phyloP scores from a whole-genome alignment of 2,797 vertebrate species.

The Silurus lanzhouensis region DNA sequence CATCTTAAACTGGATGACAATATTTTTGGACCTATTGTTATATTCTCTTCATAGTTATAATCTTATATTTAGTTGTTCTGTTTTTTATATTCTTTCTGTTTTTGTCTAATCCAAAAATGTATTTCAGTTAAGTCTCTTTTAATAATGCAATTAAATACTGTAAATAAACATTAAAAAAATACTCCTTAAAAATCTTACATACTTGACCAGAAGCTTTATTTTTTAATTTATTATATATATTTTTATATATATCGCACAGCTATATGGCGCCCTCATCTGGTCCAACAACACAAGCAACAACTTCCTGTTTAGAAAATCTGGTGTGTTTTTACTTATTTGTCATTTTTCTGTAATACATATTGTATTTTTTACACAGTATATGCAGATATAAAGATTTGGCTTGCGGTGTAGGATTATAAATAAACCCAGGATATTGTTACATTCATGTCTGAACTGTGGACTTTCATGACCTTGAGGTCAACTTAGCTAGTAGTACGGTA shows the following conservation, averaged over 20 bases:
- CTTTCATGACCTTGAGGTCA: neutral
- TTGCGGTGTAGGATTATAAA: neutral
- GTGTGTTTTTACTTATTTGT: neutral
- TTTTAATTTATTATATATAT: too few species aligned
- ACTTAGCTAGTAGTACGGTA: neutral
- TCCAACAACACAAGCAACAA: neutral
- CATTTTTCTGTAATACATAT: neutral
- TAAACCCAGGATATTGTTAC: neutral
- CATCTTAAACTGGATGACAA: neutral
- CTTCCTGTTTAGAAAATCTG: neutral
- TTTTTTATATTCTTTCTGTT: neutral
- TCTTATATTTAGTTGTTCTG: neutral
- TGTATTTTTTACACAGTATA: neutral
- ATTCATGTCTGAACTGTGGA: neutral
- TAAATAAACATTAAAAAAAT: neutral
- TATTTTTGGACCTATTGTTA: neutral
- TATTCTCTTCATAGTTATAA: neutral
- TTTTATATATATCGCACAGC: neutral
- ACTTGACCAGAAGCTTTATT: neutral
- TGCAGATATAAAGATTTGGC: neutral
- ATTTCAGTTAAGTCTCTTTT: neutral
- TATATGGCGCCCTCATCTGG: conserved; percentile 24
- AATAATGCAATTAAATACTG: neutral
- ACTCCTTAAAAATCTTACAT: too few species aligned
- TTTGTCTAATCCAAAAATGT: neutral